Conservation (phyloP, 2,113 vertebrate genomes). For the Tetrax tetrax region DNA sequence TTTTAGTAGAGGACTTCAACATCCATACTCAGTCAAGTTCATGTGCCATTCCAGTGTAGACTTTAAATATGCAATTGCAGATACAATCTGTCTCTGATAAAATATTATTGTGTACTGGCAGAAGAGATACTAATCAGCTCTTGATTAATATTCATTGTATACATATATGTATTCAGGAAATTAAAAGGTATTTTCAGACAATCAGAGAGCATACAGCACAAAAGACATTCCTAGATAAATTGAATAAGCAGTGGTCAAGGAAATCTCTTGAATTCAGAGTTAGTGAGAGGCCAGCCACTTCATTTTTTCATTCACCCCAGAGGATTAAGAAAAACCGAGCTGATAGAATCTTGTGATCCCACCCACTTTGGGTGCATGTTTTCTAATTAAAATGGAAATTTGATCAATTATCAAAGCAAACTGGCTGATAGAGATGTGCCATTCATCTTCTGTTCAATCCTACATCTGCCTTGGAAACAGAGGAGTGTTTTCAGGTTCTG, state of each 20-base stretch:
- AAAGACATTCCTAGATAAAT: background rate
- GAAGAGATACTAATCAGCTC: constrained; percentile 52
- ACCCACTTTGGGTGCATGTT: constrained; percentile 29
- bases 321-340: constrained; percentile 45
- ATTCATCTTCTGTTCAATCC: constrained; percentile 28
- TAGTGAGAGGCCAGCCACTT: background rate
- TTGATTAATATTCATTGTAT: constrained; percentile 62
- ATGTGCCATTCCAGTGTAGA: background rate
- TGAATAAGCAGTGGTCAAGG: constrained; percentile 35
- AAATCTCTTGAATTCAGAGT: constrained; percentile 31
- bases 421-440: constrained; percentile 30
- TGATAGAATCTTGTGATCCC: constrained; percentile 43
- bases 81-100: constrained; percentile 29
- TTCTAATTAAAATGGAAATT: constrained; percentile 73
- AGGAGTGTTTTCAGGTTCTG: constrained; percentile 1
- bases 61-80: constrained; percentile 20
- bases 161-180: constrained; percentile 42
- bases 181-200: constrained; percentile 57
- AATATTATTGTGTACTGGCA: constrained; percentile 26
- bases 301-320: constrained; percentile 20
- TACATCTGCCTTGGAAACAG: background rate
- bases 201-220: constrained; percentile 2
- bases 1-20: background rate
- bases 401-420: constrained; percentile 58
- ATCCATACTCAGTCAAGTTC: background rate